These are phyloP conservation scores for Odobenus rosmarus DNA, from an alignment of 2,113 vertebrate species.

Conservation along the genomic window DNA sequence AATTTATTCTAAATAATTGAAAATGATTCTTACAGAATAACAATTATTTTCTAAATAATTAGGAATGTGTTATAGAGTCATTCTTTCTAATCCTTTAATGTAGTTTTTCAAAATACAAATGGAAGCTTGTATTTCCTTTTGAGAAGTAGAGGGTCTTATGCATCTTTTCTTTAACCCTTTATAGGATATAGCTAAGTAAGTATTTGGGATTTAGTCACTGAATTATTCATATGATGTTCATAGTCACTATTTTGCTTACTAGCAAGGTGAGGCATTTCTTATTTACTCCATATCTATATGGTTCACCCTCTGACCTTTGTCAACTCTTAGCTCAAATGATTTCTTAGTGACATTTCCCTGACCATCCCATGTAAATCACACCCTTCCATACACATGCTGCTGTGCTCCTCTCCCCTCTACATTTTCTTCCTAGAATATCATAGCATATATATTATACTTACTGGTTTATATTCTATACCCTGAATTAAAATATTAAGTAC, in stretches of 20 bases:
- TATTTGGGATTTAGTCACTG: background rate
- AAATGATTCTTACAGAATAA: background rate
- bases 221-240: background rate
- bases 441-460: background rate
- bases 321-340: background rate
- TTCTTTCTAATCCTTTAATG: background rate
- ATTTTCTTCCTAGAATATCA: background rate
- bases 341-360: background rate
- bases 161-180: background rate
- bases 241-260: background rate
- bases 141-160: background rate
- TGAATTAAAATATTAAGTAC: background rate
- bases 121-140: background rate
- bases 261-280: background rate
- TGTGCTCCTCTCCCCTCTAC: background rate
- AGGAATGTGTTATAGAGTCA: background rate
- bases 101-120: background rate
- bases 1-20: background rate
- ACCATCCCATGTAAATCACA: background rate
- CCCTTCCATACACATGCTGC: background rate
- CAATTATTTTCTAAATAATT: background rate
- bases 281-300: background rate
- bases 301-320: background rate
- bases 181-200: background rate
- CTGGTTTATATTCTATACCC: background rate